Conservation (phyloP, 2,888 invertebrate genomes). For the Cantharis lateralis region DNA sequence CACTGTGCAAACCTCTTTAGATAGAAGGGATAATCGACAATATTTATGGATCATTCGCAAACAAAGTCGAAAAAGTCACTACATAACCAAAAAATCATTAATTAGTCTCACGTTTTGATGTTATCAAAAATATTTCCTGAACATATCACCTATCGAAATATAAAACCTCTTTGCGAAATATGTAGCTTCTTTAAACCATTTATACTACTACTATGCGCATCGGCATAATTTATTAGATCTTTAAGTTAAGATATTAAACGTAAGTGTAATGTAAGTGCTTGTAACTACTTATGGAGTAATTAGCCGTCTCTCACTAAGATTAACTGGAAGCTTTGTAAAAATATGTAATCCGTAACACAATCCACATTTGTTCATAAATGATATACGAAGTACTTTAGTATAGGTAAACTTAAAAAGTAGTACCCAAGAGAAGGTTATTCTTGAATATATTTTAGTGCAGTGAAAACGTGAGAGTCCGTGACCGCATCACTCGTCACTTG, state of each 20-base stretch:
- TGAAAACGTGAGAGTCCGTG: neutral
- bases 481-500: neutral
- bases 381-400: neutral
- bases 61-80: neutral
- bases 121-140: neutral
- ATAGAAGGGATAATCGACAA: conserved; percentile 21
- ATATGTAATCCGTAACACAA: neutral
- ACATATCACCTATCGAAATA: neutral
- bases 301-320: neutral
- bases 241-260: neutral
- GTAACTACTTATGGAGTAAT: neutral
- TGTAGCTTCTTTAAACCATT: neutral
- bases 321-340: neutral
- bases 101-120: conserved; percentile 12
- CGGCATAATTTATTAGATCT: neutral
- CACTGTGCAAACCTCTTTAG: conserved; percentile 22
- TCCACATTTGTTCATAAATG: neutral
- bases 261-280: neutral
- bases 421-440: neutral
- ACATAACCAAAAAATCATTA: conserved; percentile 22
- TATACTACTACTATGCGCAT: neutral
- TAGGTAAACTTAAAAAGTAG: neutral
- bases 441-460: neutral
- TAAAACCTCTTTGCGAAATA: neutral
- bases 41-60: conserved; percentile 16